phyloP scores from a whole-genome alignment of 2,888 invertebrate genomes.

The Cacoxenus indagator region DNA sequence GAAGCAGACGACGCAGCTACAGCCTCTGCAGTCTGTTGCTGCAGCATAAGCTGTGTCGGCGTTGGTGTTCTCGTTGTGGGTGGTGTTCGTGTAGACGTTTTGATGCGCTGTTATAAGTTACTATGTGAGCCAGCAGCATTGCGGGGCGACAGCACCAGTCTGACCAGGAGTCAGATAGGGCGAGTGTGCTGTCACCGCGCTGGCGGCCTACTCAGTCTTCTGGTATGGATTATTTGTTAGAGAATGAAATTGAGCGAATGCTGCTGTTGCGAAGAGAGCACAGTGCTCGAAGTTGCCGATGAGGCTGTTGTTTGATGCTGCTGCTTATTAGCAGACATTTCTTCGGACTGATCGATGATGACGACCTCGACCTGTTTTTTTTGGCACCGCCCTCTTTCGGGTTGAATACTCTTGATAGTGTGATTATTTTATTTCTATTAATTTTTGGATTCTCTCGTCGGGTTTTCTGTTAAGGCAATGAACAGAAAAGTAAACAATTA shows the following conservation, averaged over 20 bases:
- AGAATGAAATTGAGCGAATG: slow-evolving; percentile 42
- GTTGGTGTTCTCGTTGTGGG: slow-evolving; percentile 56
- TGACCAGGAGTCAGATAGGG: slow-evolving; percentile 51
- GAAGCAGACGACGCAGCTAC: slow-evolving; percentile 39
- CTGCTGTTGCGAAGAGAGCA: slow-evolving; percentile 55
- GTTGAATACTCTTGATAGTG: slow-evolving; percentile 78
- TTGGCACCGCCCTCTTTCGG: slow-evolving; percentile 82
- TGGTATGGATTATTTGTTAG: slow-evolving; percentile 50
- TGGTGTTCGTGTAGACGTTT: slow-evolving; percentile 52
- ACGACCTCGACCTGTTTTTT: slow-evolving; percentile 81
- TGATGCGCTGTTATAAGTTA: slow-evolving; percentile 49
- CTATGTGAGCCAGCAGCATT: slow-evolving; percentile 40
- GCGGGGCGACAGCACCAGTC: slow-evolving; percentile 47
- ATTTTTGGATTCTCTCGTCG: slow-evolving; percentile 69
- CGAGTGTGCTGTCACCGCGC: slow-evolving; percentile 35
- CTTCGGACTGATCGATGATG: slow-evolving; percentile 77
- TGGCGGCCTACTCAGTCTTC: background rate
- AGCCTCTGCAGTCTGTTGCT: slow-evolving; percentile 37
- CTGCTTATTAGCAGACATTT: slow-evolving; percentile 65
- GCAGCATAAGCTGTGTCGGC: slow-evolving; percentile 52
- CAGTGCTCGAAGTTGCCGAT: slow-evolving; percentile 43
- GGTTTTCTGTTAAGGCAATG: slow-evolving; percentile 45
- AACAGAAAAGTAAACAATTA: background rate
- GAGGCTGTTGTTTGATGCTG: slow-evolving; percentile 59
- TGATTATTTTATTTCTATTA: slow-evolving; percentile 81